Evolutionary conservation across 2,888 invertebrate genomes (phyloP).

Genomic region (Phragmatobia fuliginosa): DNA sequence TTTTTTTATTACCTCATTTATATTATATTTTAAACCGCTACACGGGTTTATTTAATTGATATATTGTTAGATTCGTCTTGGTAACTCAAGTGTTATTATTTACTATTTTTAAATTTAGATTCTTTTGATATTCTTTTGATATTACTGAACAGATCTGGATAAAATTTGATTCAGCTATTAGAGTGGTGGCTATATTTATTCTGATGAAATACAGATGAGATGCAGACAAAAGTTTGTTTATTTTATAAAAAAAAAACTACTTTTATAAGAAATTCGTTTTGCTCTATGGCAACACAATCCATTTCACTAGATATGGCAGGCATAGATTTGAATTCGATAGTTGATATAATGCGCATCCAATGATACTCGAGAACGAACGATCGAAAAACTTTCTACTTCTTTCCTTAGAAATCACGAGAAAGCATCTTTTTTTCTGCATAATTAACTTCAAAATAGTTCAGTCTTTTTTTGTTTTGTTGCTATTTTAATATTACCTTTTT

Average conservation of each 20-base stretch:
- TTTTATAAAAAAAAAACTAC: not conserved
- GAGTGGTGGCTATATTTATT: not conserved
- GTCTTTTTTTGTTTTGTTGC: not conserved
- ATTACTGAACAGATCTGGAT: not conserved
- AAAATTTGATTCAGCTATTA: not conserved
- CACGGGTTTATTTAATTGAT: too few species aligned
- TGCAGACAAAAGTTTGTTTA: not conserved
- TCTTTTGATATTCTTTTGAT: not conserved
- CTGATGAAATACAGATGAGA: too few species aligned
- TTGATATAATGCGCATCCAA: constrained; percentile 57
- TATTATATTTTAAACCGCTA: too few species aligned
- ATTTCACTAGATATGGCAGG: constrained; percentile 55
- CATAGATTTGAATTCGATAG: constrained; percentile 59
- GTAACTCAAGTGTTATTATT: too few species aligned
- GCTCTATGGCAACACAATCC: constrained; percentile 43
- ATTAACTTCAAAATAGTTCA: constrained; percentile 34
- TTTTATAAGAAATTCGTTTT: not conserved
- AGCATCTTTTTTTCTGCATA: constrained; percentile 46
- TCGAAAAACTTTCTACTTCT: constrained; percentile 71
- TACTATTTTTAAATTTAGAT: not conserved
- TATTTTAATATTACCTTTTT: constrained; percentile 16
- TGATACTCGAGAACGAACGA: constrained; percentile 58
- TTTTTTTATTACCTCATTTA: too few species aligned
- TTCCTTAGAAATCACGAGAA: constrained; percentile 53
- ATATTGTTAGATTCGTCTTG: too few species aligned